phyloP scores from a whole-genome alignment of 2,888 invertebrate species.

The Adelognathus sp. region DNA sequence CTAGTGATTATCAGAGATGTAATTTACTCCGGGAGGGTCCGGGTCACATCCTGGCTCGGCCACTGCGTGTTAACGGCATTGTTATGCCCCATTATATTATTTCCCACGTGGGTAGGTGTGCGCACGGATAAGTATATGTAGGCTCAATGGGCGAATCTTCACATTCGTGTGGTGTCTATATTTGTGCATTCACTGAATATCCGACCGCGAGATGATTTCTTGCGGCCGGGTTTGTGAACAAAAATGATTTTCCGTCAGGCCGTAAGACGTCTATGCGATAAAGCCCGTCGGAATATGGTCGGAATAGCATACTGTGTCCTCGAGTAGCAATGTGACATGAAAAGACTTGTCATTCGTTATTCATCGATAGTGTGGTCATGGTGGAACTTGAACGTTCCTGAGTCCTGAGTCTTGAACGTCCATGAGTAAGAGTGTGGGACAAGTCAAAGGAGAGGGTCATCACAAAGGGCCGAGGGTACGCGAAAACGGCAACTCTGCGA shows the following conservation, averaged over 20 bases:
- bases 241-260: too few relatives aligned
- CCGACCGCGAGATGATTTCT: too few relatives aligned
- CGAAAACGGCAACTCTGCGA: conserved; percentile 58
- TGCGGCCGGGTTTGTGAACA: too few relatives aligned
- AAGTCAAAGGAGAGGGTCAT: background rate
- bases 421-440: background rate
- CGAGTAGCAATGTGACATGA: background rate
- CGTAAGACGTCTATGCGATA: too few relatives aligned
- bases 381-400: background rate
- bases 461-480: background rate
- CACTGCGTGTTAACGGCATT: conserved; percentile 80
- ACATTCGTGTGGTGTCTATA: conserved; percentile 3
- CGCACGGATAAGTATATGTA: conserved; percentile 13
- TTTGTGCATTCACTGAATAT: conserved; percentile 10
- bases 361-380: background rate
- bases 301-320: background rate
- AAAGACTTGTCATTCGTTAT: background rate
- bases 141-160: conserved; percentile 12
- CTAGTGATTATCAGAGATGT: conserved; percentile 80
- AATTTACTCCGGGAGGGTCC: conserved; percentile 77
- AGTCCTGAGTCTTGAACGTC: too few relatives aligned
- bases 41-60: conserved; percentile 78
- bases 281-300: background rate
- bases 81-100: conserved; percentile 80
- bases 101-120: conserved; percentile 66